These are phyloP conservation scores for Tapirus indicus DNA, from an alignment of 2,797 vertebrate genomes.

Conservation along the genomic window DNA sequence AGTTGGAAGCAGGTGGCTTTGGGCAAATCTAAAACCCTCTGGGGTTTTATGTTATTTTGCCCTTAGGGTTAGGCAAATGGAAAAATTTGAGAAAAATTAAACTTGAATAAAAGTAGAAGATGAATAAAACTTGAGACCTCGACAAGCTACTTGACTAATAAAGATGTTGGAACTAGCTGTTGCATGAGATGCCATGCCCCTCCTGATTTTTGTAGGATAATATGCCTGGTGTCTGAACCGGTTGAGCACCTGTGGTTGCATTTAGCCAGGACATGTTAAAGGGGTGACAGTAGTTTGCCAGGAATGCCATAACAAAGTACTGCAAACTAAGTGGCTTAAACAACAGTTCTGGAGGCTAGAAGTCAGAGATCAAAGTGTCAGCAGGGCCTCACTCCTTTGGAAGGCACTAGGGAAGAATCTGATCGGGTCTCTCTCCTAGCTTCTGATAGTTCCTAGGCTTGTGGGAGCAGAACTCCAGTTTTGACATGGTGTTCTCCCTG, in stretches of 20 bases:
- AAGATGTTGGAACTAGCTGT: not conserved
- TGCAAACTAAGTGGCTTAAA: fast-evolving
- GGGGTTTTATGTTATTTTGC: not conserved
- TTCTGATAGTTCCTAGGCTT: too few species aligned
- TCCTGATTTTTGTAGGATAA: not conserved
- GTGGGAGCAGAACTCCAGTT: not conserved
- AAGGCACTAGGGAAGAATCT: fast-evolving
- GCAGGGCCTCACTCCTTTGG: not conserved
- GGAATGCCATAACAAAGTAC: too few species aligned
- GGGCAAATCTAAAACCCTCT: not conserved
- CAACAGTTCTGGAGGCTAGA: not conserved
- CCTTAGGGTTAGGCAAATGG: not conserved
- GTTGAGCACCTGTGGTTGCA: not conserved
- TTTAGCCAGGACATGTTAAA: fast-evolving
- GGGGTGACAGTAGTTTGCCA: fast-evolving
- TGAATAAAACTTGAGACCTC: not conserved
- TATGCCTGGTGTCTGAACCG: fast-evolving
- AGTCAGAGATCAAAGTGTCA: not conserved
- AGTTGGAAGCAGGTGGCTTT: not conserved
- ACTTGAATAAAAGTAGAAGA: not conserved
- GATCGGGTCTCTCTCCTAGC: not conserved
- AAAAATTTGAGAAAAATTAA: not conserved
- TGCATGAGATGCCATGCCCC: too few species aligned
- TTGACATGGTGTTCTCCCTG: fast-evolving
- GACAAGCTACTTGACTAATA: not conserved